phyloP scores from a whole-genome alignment of 2,888 invertebrate genomes.

The Pyrrhia umbra region DNA sequence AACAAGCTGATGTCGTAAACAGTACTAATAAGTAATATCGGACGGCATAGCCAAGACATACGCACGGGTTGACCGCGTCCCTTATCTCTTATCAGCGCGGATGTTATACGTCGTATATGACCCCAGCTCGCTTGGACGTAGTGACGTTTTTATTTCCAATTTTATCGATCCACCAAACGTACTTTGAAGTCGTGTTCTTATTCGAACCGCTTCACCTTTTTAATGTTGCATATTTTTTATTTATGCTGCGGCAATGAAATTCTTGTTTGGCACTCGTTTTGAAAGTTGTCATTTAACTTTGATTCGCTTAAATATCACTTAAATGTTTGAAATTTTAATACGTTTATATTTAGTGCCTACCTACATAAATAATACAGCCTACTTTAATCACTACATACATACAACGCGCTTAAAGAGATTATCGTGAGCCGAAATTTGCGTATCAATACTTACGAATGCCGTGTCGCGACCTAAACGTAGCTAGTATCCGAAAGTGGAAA shows the following conservation, averaged over 20 bases:
- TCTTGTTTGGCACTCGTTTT: conserved; percentile 48
- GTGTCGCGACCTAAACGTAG: conserved; percentile 71
- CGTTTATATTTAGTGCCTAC: conserved; percentile 7
- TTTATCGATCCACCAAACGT: conserved; percentile 34
- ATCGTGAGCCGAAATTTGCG: conserved; percentile 68
- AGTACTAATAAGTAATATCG: conserved; percentile 69
- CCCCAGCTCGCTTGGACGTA: conserved; percentile 67
- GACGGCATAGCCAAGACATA: conserved; percentile 72
- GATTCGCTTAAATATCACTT: conserved; percentile 31
- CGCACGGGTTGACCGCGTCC: conserved; percentile 68
- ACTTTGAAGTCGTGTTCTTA: conserved; percentile 28
- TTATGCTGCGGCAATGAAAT: conserved; percentile 47
- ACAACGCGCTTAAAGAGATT: conserved; percentile 42
- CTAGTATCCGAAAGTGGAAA: conserved; percentile 84
- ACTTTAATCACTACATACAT: conserved; percentile 29
- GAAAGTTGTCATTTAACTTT: conserved; percentile 52
- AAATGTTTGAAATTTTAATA: conserved; percentile 19
- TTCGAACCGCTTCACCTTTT: conserved; percentile 13
- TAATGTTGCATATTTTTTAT: conserved; percentile 43
- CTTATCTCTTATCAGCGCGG: conserved; percentile 75
- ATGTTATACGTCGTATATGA: conserved; percentile 74
- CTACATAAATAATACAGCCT: not conserved
- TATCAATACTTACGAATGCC: conserved; percentile 70
- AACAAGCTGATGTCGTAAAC: conserved; percentile 74
- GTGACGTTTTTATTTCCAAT: conserved; percentile 64